Conservation (phyloP, 1,140 invertebrate species). For the Aphis craccivora region DNA sequence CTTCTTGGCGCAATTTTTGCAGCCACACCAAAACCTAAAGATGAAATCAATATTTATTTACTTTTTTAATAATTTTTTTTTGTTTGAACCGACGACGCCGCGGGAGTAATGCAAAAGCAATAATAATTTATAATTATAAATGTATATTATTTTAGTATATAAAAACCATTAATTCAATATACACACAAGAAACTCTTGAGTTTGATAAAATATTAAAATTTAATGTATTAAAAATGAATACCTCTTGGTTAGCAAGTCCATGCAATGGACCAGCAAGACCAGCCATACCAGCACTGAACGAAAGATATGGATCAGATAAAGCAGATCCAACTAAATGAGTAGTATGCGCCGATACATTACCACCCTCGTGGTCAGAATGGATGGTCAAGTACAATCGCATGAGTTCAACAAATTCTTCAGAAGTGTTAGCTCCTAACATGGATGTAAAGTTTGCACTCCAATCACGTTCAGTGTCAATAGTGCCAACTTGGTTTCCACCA, state of each 20-base stretch:
- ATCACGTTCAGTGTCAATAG: constrained; percentile 89
- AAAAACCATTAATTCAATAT: too few species aligned
- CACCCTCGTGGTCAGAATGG: constrained; percentile 94
- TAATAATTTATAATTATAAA: too few species aligned
- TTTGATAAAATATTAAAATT: too few species aligned
- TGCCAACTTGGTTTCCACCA: constrained; percentile 84
- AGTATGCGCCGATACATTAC: constrained; percentile 95
- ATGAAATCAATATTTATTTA: background rate
- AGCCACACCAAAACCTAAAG: constrained; percentile 80
- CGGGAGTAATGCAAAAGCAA: too few species aligned
- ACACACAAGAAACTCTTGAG: too few species aligned
- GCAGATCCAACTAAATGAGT: constrained; percentile 94
- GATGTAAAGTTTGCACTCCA: constrained; percentile 93
- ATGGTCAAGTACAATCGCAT: constrained; percentile 96
- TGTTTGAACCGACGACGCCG: too few species aligned
- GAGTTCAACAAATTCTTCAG: constrained; percentile 82
- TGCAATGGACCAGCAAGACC: constrained; percentile 95
- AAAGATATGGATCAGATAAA: constrained; percentile 92
- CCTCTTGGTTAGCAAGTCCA: constrained; percentile 94
- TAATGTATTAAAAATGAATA: constrained; percentile 61
- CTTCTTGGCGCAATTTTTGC: constrained; percentile 79
- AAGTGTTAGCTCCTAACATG: constrained; percentile 91
- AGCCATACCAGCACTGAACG: constrained; percentile 93
- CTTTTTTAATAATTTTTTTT: too few species aligned
- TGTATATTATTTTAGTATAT: too few species aligned